Percentiles rank a stretch among this genome's conserved stretches.
Evolutionary conservation across 2,113 vertebrate genomes (phyloP).

Genomic region (Triplophysa dalaica): DNA sequence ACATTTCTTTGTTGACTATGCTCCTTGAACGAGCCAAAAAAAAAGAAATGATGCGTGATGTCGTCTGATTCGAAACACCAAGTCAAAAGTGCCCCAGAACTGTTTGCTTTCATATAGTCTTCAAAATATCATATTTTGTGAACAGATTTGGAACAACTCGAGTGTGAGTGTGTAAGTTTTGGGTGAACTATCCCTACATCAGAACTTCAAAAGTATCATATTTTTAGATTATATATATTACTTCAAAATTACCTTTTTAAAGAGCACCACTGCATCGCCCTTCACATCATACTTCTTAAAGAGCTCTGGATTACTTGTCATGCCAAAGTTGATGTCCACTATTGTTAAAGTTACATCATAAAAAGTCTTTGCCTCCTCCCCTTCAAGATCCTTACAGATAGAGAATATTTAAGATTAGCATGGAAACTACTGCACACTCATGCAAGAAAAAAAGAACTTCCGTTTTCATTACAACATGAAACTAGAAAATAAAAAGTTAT

Average conservation of each 20-base stretch:
- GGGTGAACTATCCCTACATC: background rate
- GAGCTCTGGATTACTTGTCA: constrained; percentile 71
- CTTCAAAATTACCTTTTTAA: constrained; percentile 81
- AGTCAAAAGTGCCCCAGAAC: too few relatives aligned
- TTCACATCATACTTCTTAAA: constrained; percentile 78
- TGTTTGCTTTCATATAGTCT: too few relatives aligned
- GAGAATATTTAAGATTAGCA: background rate
- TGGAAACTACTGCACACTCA: too few relatives aligned
- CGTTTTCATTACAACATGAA: background rate
- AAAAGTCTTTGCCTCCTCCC: constrained; percentile 69
- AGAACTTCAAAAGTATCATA: background rate
- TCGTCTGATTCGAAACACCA: too few relatives aligned
- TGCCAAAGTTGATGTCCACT: constrained; percentile 75
- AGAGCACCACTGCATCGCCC: constrained; percentile 76
- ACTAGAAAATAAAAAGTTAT: too few relatives aligned
- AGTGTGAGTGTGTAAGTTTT: too few relatives aligned
- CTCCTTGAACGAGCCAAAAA: too few relatives aligned
- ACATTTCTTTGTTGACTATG: background rate
- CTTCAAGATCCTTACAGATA: constrained; percentile 72
- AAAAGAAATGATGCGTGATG: too few relatives aligned
- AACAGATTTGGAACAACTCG: too few relatives aligned
- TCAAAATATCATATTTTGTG: too few relatives aligned
- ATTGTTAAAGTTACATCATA: constrained; percentile 66
- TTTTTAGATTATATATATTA: background rate
- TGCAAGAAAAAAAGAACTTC: too few relatives aligned